Conservation (phyloP, 2,888 invertebrate species). For the Drosophila algonquin region DNA sequence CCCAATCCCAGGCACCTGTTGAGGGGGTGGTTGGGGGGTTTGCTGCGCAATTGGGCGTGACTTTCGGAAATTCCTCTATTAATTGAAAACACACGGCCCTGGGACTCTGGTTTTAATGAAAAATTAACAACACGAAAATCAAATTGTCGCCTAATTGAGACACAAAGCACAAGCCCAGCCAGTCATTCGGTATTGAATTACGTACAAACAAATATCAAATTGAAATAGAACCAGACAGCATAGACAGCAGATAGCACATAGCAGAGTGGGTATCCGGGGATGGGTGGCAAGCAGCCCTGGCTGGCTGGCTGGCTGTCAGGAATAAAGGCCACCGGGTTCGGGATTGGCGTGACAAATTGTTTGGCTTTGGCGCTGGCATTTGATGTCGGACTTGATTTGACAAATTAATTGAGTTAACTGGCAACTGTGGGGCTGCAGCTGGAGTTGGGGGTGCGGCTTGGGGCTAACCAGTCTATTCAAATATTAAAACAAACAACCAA, state of each 20-base stretch:
- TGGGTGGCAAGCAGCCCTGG: neutral
- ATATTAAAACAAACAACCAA: neutral
- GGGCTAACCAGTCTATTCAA: constrained; percentile 16
- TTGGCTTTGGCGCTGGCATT: constrained; percentile 63
- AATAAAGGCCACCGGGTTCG: constrained; percentile 22
- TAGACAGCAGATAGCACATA: neutral
- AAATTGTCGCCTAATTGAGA: constrained; percentile 81
- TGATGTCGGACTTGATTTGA: constrained; percentile 72
- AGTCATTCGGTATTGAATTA: constrained; percentile 69
- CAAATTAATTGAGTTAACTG: constrained; percentile 74
- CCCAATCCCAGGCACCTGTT: constrained; percentile 61
- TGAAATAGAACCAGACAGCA: constrained; percentile 34
- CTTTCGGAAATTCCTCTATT: constrained; percentile 70
- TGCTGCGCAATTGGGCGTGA: constrained; percentile 48
- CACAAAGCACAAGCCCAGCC: constrained; percentile 54
- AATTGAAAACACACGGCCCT: constrained; percentile 75
- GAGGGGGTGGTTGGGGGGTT: constrained; percentile 34
- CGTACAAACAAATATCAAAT: constrained; percentile 49
- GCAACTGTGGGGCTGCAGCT: neutral
- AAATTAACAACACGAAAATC: constrained; percentile 77
- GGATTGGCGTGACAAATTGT: constrained; percentile 68
- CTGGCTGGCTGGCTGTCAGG: neutral
- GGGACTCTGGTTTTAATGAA: constrained; percentile 65
- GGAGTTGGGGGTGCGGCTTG: constrained; percentile 13
- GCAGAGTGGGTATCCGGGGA: neutral